Base-by-base conservation (phyloP, 1,140 invertebrate species). In the Sinella curviseta region DNA sequence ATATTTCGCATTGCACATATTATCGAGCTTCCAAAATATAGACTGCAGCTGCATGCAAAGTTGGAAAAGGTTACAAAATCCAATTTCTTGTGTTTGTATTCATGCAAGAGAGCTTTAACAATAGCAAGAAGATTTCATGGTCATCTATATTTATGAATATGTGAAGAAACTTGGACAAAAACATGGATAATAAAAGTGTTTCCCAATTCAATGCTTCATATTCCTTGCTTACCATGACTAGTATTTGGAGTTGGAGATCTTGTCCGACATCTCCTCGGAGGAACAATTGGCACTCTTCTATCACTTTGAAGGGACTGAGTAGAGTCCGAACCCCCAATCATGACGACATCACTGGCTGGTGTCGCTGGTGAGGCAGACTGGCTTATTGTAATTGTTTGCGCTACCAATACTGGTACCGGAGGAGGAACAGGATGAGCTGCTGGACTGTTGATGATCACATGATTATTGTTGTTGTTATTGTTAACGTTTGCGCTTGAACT, bases 201-300 rank as follows among this genome's bases (percentile, higher is more conserved):
- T n/a, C n/a, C n/a, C n/a, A n/a, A n/a, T n/a, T n/a, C n/a, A n/a
- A n/a, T n/a, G n/a, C n/a, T n/a, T n/a, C n/a, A n/a, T n/a, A n/a
- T n/a, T n/a, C n/a, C n/a, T 20, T 39, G 60, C 76, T 84, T 80
- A 84, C 81, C 81, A 82, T 83, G 85, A 77, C 79, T 85, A 35
- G 80, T 84, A 70, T 83, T 83, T 12, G 83, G 83, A 30, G 80
- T 85, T 20, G 79, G 84, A 55, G 78, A 83, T 30, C 74, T 48
- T 34, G 80, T 82, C 76, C 78, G 74, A 54, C 79, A 79, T 76
- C 80, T 74, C 73, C 81, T 54, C 24, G 83, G 81, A 3, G 83
- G 82, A 4, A 82, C 81, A 67, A 77, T 80, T 17, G 82, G 81
- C 36, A 78, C 77, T 39, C 77, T 78, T 73, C 79, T 77, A 78